A percentile compares a stretch with the other conserved stretches of the same genome.
phyloP scores from a whole-genome alignment of 2,888 invertebrate species.

The Dromius quadrimaculatus region DNA sequence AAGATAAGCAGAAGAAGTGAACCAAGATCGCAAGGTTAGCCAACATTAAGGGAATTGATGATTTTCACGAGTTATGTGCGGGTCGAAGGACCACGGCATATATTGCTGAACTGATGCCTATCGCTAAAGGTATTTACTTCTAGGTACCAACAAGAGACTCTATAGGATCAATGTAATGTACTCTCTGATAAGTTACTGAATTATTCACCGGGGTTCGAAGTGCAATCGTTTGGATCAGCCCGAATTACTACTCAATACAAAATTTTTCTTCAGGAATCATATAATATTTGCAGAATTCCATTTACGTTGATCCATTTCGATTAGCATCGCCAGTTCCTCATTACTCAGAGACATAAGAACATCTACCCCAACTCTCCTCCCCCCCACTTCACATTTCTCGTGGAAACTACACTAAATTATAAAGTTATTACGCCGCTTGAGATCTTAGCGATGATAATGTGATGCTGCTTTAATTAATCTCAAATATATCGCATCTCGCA shows the following conservation, averaged over 20 bases:
- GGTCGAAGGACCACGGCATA: constrained; percentile 18
- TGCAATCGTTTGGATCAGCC: too few species aligned
- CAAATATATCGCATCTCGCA: constrained; percentile 64
- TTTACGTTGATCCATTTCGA: background rate
- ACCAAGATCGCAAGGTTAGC: constrained; percentile 66
- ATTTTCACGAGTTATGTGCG: constrained; percentile 41
- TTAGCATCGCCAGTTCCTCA: constrained; percentile 15
- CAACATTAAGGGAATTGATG: constrained; percentile 63
- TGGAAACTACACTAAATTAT: constrained; percentile 68
- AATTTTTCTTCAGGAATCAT: too few species aligned
- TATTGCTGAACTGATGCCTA: constrained; percentile 20
- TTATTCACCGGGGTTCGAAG: too few species aligned
- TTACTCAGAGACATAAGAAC: constrained; percentile 20
- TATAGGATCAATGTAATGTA: background rate
- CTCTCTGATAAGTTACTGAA: background rate
- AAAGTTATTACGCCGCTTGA: constrained; percentile 69
- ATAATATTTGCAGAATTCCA: constrained; percentile 3
- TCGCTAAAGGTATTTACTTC: constrained; percentile 3
- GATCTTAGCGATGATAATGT: constrained; percentile 68
- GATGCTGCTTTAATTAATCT: constrained; percentile 69
- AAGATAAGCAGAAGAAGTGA: constrained; percentile 50
- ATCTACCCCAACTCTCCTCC: background rate
- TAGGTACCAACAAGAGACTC: background rate
- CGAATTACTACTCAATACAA: too few species aligned
- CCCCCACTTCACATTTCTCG: constrained; percentile 56